Evolutionary conservation across 2,888 invertebrate species (phyloP).

Genomic region (Protula sp.): DNA sequence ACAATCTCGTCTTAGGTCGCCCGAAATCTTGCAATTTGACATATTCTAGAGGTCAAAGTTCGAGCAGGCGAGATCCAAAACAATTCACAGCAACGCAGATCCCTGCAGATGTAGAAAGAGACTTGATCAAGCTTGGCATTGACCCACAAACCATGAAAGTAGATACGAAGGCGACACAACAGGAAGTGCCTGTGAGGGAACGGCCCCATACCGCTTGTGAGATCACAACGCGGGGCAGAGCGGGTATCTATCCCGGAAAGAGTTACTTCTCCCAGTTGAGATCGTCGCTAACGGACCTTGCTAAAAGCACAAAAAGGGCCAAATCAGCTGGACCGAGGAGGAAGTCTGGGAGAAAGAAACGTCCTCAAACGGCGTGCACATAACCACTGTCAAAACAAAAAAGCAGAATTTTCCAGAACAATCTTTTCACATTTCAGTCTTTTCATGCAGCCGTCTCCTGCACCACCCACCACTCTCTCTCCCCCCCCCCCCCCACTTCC

Average conservation of each 20-base stretch:
- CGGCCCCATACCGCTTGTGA: neutral
- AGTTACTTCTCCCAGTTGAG: constrained; percentile 1
- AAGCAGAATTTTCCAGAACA: no score
- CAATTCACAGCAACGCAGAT: neutral
- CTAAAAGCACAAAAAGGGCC: neutral
- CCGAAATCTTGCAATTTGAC: neutral
- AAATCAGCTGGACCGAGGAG: neutral
- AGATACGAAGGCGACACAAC: neutral
- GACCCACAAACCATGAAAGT: neutral
- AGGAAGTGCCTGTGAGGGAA: neutral
- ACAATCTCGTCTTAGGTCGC: neutral
- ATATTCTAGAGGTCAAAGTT: neutral
- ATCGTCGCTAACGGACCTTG: neutral
- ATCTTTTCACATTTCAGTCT: no score
- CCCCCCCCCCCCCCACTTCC: no score
- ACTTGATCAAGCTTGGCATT: neutral
- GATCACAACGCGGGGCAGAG: neutral
- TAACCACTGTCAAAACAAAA: no score
- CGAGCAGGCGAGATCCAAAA: neutral
- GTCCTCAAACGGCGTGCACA: neutral
- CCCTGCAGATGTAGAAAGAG: neutral
- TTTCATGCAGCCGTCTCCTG: no score
- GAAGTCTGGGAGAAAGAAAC: neutral
- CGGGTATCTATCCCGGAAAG: neutral
- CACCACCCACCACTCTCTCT: no score